These are phyloP conservation scores for Ophion costatus DNA, from an alignment of 2,888 invertebrate species.

Conservation along the genomic window DNA sequence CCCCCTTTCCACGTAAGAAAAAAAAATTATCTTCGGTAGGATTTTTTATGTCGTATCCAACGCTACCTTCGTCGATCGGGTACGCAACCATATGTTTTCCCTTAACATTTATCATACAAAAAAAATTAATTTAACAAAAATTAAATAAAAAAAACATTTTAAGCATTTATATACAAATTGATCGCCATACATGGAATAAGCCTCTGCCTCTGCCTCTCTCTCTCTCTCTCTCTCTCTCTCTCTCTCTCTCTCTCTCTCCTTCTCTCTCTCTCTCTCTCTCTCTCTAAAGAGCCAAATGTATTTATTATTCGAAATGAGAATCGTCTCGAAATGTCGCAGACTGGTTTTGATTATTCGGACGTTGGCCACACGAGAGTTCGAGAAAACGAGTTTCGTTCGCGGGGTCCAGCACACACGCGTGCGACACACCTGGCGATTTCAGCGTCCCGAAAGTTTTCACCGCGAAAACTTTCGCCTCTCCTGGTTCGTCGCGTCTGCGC, in stretches of 20 bases:
- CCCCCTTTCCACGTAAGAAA: too few species aligned
- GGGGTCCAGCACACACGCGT: slow-evolving; percentile 40
- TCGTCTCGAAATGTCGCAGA: slow-evolving; percentile 35
- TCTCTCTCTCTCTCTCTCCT: not conserved
- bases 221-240: not conserved
- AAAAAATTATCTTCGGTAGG: too few species aligned
- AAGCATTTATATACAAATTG: not conserved
- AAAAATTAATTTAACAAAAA: too few species aligned
- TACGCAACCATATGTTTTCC: too few species aligned
- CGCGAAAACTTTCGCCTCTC: slow-evolving; percentile 63
- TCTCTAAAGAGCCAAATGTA: slow-evolving; percentile 20
- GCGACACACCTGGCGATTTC: slow-evolving; percentile 55
- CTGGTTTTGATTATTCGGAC: slow-evolving; percentile 51
- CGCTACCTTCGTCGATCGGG: too few species aligned
- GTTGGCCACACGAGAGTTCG: slow-evolving; percentile 54
- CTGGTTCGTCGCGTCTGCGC: not conserved
- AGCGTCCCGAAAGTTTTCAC: slow-evolving; percentile 62
- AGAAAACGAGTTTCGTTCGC: slow-evolving; percentile 60
- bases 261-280: not conserved
- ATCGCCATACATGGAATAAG: not conserved
- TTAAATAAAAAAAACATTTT: too few species aligned
- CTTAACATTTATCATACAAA: too few species aligned
- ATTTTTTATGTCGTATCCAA: too few species aligned
- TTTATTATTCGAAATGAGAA: slow-evolving; percentile 50
- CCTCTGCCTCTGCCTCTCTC: too few species aligned